These are phyloP conservation scores for Meles meles DNA, from an alignment of 2,113 vertebrate species.

Conservation along the genomic window DNA sequence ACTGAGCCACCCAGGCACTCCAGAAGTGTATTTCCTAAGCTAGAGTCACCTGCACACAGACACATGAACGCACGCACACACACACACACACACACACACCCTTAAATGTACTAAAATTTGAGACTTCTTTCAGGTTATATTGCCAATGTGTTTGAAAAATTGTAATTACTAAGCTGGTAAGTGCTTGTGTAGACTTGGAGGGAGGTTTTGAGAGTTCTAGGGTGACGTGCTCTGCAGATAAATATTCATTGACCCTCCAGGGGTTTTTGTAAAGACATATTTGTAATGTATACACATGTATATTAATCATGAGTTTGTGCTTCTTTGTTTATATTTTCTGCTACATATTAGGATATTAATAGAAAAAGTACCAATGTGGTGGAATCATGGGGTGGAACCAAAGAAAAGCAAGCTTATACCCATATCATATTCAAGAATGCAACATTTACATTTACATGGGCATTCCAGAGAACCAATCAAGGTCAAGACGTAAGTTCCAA, in stretches of 20 bases:
- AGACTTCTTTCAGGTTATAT: not conserved
- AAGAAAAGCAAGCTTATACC: slow-evolving; percentile 92
- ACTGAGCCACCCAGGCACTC: no score
- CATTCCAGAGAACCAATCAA: slow-evolving; percentile 95
- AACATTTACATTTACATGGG: slow-evolving; percentile 96
- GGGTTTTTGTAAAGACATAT: not conserved
- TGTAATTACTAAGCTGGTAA: not conserved
- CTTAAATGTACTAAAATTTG: not conserved
- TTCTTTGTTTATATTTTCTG: not conserved
- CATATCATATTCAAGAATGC: slow-evolving; percentile 94
- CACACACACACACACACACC: not conserved
- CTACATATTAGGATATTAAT: slow-evolving; percentile 90
- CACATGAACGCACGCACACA: not conserved
- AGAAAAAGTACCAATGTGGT: slow-evolving; percentile 94
- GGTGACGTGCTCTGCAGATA: not conserved
- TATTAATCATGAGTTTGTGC: not conserved
- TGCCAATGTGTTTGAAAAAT: not conserved
- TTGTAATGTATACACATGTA: not conserved
- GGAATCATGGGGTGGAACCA: slow-evolving; percentile 94
- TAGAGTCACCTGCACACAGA: not conserved
- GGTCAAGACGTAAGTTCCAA: slow-evolving; percentile 90
- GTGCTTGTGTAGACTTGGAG: not conserved
- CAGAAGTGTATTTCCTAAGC: not conserved
- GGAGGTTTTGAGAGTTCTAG: not conserved
- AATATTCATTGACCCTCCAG: not conserved